Evolutionary conservation across 1,140 invertebrate genomes (phyloP), one percentile per base, ranked within the genome.

Genomic region (Olivierus martensii): DNA sequence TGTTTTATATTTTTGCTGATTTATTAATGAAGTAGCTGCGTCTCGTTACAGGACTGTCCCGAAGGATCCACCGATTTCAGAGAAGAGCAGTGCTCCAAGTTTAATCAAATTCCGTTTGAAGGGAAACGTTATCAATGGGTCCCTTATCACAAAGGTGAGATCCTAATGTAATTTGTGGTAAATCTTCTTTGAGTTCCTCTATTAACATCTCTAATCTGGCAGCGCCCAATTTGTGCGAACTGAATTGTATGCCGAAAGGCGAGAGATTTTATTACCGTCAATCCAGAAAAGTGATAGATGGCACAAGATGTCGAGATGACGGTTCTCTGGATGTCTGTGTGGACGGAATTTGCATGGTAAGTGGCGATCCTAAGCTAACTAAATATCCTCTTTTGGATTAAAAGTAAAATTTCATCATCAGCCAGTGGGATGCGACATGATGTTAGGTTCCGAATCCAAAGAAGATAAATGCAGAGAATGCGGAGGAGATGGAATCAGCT

Each of bases 391-490:
- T 45, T 59, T 44, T 39, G 38, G 53, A 10, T 9, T 53, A 1
- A 42, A 17, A 1, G 3, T 41, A 17, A 17, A 28, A 18, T 43
- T 2, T 18, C 22, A 14, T 2, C 22, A 35, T 1, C 67, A 91
- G 87, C 78, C 80, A 4, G 86, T 97, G 21, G 94, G 94, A 46
- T 99, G 94, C 68, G 93, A 99, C 68, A 83, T 83, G 73, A 84
- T 94, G 77, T 69, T 97, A 50, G 92, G 92, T 3, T 97, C 92
- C 3, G 73, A 78, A 44, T 77, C 80, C 4, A 75, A 75, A 56
- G 88, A 92, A 69, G 95, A 98, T 71, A 81, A 85, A 59, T 99
- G 95, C 66, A 77, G 92, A 36, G 79, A 84, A 55, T 99, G 95
- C 64, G 84, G 84, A 4, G 94, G 95, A 2, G 83, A 96, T 66